These are phyloP conservation scores for Acleris emargana DNA, from an alignment of 2,888 invertebrate genomes.

Conservation along the genomic window DNA sequence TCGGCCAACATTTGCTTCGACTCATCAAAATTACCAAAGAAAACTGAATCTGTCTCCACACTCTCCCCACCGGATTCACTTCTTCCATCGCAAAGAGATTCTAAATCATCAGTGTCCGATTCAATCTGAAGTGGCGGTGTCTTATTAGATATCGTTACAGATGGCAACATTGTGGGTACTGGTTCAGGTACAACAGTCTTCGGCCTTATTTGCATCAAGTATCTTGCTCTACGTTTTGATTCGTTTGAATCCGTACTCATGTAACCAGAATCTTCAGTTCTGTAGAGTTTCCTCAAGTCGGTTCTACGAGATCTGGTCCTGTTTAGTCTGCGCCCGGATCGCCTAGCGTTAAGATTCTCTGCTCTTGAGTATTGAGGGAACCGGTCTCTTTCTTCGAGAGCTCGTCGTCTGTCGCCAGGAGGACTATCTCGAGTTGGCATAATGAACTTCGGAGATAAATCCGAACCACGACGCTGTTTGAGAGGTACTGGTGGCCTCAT, in stretches of 20 bases:
- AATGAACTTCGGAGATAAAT: slow-evolving; percentile 58
- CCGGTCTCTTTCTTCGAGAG: slow-evolving; percentile 68
- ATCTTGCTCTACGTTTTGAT: slow-evolving; percentile 78
- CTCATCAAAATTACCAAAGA: slow-evolving; percentile 88
- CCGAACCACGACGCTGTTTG: slow-evolving; percentile 62
- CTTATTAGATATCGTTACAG: slow-evolving; percentile 51
- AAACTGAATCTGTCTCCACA: slow-evolving; percentile 93
- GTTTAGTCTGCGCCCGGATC: slow-evolving; percentile 70
- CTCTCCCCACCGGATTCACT: slow-evolving; percentile 95
- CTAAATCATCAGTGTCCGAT: slow-evolving; percentile 89
- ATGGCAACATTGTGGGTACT: slow-evolving; percentile 48
- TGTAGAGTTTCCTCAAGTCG: slow-evolving; percentile 69
- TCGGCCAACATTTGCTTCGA: slow-evolving; percentile 72
- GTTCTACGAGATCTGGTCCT: slow-evolving; percentile 71
- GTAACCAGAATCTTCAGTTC: slow-evolving; percentile 91
- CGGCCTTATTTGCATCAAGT: slow-evolving; percentile 73
- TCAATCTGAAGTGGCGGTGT: slow-evolving; percentile 65
- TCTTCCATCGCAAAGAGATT: slow-evolving; percentile 90
- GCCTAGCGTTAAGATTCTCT: slow-evolving; percentile 66
- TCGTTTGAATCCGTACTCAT: slow-evolving; percentile 92
- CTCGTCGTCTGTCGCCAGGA: slow-evolving; percentile 61
- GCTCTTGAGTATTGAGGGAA: slow-evolving; percentile 62
- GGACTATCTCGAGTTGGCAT: slow-evolving; percentile 60
- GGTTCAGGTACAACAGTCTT: slow-evolving; percentile 58
- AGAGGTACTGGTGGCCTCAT: slow-evolving; percentile 73